phyloP scores from a whole-genome alignment of 2,113 vertebrate genomes.

The Actenoides hombroni region DNA sequence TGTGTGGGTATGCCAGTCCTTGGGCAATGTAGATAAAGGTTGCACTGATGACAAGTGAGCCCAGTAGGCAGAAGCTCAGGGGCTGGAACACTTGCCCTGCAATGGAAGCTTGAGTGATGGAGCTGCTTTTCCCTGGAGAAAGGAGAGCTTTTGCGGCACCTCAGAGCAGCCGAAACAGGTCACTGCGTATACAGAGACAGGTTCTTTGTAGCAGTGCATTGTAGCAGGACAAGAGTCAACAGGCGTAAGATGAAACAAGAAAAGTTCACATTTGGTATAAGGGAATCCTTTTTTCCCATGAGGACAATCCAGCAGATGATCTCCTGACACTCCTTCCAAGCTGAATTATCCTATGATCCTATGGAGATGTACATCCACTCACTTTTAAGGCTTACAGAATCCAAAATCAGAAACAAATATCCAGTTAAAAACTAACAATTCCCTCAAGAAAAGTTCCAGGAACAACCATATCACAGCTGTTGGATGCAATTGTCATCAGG shows the following conservation, averaged over 20 bases:
- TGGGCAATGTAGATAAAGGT: not conserved
- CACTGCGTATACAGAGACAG: not conserved
- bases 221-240: not conserved
- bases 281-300: not conserved
- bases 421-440: not conserved
- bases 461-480: not conserved
- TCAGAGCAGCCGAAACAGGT: not conserved
- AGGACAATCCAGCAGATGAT: not conserved
- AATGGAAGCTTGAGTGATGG: not conserved
- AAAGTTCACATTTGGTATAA: not conserved
- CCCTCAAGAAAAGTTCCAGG: not conserved
- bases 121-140: not conserved
- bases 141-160: not conserved
- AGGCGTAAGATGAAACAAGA: not conserved
- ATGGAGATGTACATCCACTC: not conserved
- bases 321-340: not conserved
- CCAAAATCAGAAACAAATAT: not conserved
- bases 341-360: not conserved
- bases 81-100: not conserved
- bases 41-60: not conserved
- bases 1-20: not conserved
- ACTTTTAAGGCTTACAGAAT: not conserved
- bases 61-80: not conserved
- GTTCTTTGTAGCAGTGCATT: not conserved
- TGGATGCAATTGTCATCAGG: not conserved